These are phyloP conservation scores for Drosophila gunungcola DNA, from an alignment of 1,140 invertebrate species.

Conservation along the genomic window DNA sequence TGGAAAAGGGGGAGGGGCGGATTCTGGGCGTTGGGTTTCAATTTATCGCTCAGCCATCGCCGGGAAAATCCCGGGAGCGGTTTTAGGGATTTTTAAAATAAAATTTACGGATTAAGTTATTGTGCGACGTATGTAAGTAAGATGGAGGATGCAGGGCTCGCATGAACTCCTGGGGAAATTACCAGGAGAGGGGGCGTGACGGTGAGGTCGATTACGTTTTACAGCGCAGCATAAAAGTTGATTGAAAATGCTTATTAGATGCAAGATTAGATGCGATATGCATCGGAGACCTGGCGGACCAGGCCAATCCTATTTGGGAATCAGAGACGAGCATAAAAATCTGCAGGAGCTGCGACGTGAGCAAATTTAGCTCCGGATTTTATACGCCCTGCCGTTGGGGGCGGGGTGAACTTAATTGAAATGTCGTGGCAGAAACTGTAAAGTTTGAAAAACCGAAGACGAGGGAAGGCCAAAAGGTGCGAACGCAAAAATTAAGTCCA, in stretches of 20 bases:
- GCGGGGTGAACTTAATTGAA: slow-evolving; percentile 67
- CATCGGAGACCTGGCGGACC: slow-evolving; percentile 43
- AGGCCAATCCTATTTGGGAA: slow-evolving; percentile 62
- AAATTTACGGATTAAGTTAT: slow-evolving; percentile 85
- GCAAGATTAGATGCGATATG: slow-evolving; percentile 84
- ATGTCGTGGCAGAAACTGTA: slow-evolving; percentile 67
- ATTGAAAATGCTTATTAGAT: slow-evolving; percentile 85
- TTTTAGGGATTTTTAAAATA: slow-evolving; percentile 82
- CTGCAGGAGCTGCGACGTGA: slow-evolving; percentile 64
- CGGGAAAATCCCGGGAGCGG: slow-evolving; percentile 66
- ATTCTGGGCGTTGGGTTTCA: slow-evolving; percentile 62
- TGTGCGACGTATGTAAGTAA: slow-evolving; percentile 50
- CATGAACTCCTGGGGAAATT: slow-evolving; percentile 32
- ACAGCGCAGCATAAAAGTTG: slow-evolving; percentile 84
- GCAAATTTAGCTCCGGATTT: slow-evolving; percentile 65
- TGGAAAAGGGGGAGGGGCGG: neutral
- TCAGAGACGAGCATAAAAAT: slow-evolving; percentile 74
- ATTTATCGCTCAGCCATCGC: slow-evolving; percentile 68
- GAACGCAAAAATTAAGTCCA: slow-evolving; percentile 65
- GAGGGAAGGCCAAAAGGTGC: slow-evolving; percentile 25
- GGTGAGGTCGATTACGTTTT: slow-evolving; percentile 83
- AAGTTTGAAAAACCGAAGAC: slow-evolving; percentile 52
- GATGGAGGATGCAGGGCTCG: slow-evolving; percentile 22
- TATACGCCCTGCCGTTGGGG: slow-evolving; percentile 17
- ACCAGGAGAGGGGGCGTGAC: slow-evolving; percentile 33